phyloP scores from a whole-genome alignment of 2,113 vertebrate genomes.

The Phalacrocorax pelagicus region DNA sequence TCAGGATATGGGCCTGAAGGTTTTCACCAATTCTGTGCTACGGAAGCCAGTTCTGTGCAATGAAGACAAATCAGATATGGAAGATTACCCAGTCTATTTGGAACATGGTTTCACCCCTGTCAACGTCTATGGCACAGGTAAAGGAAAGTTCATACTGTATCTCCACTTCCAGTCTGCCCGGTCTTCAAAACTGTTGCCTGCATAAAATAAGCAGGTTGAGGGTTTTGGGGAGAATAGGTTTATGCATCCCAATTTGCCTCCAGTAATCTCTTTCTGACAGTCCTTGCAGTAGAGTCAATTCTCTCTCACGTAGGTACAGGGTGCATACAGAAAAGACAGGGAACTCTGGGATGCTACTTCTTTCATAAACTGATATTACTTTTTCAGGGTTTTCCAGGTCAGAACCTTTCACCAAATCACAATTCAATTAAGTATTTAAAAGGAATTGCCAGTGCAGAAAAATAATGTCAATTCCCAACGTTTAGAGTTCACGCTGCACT shows the following conservation, averaged over 20 bases:
- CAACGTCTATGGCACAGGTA: fast-evolving
- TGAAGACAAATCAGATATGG: background rate
- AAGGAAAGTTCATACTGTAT: background rate
- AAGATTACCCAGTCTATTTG: background rate
- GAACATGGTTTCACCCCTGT: fast-evolving
- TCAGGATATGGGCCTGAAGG: conserved; percentile 83
- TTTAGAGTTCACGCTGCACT: background rate
- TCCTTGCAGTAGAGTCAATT: background rate
- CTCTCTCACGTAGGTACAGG: background rate
- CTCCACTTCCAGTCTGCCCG: background rate
- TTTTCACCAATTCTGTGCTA: conserved; percentile 56
- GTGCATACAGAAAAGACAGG: background rate
- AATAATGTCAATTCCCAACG: background rate
- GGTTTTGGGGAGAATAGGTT: fast-evolving
- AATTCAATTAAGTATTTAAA: background rate
- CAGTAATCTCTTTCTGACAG: background rate
- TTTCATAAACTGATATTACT: background rate
- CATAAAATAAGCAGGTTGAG: background rate
- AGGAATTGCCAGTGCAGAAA: background rate
- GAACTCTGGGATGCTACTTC: background rate
- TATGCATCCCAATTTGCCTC: background rate
- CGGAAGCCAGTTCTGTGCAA: conserved; percentile 70
- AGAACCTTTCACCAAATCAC: background rate
- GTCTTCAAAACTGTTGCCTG: background rate
- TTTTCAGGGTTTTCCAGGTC: background rate